Evolutionary conservation across 2,888 invertebrate species (phyloP).

Genomic region (Cistogaster globosa): DNA sequence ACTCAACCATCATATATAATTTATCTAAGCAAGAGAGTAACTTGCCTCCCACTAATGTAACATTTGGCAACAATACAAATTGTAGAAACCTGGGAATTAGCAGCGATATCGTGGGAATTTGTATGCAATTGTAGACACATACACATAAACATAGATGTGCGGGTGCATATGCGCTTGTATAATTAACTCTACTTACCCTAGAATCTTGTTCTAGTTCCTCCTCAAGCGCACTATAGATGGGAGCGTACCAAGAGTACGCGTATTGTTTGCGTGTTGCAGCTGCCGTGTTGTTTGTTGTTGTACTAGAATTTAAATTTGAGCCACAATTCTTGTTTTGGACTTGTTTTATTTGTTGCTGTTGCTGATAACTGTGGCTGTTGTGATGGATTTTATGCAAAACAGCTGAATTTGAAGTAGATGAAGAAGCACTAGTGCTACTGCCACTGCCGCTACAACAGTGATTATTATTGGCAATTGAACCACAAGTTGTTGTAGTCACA

Average conservation of each 20-base stretch:
- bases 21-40: no score
- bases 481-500: conserved; percentile 77
- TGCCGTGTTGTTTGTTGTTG: conserved; percentile 75
- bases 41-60: background rate
- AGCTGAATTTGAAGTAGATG: conserved; percentile 64
- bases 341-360: conserved; percentile 59
- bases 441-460: conserved; percentile 57
- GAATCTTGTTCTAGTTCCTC: conserved; percentile 83
- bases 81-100: conserved; percentile 7
- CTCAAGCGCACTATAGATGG: conserved; percentile 83
- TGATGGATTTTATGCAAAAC: conserved; percentile 77
- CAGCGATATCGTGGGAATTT: conserved; percentile 12
- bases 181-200: conserved; percentile 77
- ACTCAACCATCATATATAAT: no score
- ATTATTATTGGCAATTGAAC: conserved; percentile 73
- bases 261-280: conserved; percentile 81
- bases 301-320: conserved; percentile 65
- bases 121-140: background rate
- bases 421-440: conserved; percentile 24
- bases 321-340: conserved; percentile 63
- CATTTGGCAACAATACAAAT: background rate
- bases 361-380: conserved; percentile 52
- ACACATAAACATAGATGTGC: background rate
- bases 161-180: background rate
- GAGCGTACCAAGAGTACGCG: conserved; percentile 83